A percentile compares a stretch with the other conserved stretches of the same genome.
These are phyloP conservation scores for Chlorops oryzae DNA, from an alignment of 1,140 invertebrate species.

Conservation along the genomic window DNA sequence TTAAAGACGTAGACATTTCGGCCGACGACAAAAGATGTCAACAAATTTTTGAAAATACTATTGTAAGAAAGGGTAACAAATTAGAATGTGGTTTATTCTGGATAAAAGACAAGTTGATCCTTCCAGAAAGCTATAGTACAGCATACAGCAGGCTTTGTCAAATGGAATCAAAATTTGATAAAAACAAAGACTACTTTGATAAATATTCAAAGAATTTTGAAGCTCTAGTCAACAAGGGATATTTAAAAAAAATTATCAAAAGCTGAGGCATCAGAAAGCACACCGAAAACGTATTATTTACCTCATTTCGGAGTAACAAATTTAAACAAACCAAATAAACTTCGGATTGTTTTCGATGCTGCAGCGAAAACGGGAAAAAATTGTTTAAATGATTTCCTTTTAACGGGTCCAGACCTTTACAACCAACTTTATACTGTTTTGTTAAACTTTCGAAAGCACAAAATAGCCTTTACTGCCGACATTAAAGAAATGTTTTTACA, in stretches of 20 bases:
- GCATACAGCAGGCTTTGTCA: conserved; percentile 1
- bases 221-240: neutral
- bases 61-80: neutral
- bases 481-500: too few relatives aligned
- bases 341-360: too few relatives aligned
- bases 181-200: too few relatives aligned
- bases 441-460: conserved; percentile 10
- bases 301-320: conserved; percentile 14
- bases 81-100: conserved; percentile 16
- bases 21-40: conserved; percentile 5
- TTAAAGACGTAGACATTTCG: neutral
- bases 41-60: conserved; percentile 6
- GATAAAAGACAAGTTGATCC: neutral
- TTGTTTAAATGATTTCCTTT: conserved; percentile 17
- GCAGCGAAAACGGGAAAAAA: conserved; percentile 9
- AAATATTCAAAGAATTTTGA: neutral
- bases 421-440: conserved; percentile 6
- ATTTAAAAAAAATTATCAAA: too few relatives aligned
- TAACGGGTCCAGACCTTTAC: too few relatives aligned
- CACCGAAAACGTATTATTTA: conserved; percentile 11
- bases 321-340: conserved; percentile 14
- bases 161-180: conserved; percentile 5
- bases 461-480: too few relatives aligned
- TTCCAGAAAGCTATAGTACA: conserved; percentile 11
- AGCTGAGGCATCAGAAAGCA: too few relatives aligned